Percentiles rank a stretch among this genome's conserved stretches.
phyloP scores from a whole-genome alignment of 2,888 invertebrate genomes.

The Zygogramma bicolorata region DNA sequence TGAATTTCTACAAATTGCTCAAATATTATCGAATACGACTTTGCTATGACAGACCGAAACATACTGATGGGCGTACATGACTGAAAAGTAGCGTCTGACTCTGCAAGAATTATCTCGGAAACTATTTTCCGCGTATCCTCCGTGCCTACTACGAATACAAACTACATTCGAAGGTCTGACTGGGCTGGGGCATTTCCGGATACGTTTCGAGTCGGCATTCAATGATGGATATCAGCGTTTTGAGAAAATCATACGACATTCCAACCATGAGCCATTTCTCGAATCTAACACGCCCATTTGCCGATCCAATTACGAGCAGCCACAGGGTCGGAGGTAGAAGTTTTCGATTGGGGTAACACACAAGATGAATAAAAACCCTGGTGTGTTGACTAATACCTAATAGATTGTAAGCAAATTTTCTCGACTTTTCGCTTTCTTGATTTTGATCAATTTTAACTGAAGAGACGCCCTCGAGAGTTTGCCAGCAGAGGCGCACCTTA shows the following conservation, averaged over 20 bases:
- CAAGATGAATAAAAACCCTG: no score
- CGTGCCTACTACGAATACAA: slow-evolving; percentile 14
- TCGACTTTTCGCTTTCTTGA: no score
- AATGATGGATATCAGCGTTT: slow-evolving; percentile 22
- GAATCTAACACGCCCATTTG: not conserved
- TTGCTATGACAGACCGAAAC: no score
- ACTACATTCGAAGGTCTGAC: slow-evolving; percentile 11
- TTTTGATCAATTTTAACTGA: no score
- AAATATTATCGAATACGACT: no score
- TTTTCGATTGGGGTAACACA: not conserved
- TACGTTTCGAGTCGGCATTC: not conserved
- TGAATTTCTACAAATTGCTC: no score
- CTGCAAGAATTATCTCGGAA: slow-evolving; percentile 18
- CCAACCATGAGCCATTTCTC: not conserved
- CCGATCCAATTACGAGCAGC: not conserved
- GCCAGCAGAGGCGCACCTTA: no score
- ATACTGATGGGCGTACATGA: not conserved
- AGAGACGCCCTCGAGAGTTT: no score
- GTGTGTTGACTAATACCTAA: no score
- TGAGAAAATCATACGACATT: slow-evolving; percentile 23
- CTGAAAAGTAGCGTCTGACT: not conserved
- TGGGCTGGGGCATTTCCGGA: slow-evolving; percentile 23
- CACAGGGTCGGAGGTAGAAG: not conserved
- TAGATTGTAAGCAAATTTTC: no score
- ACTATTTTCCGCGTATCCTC: slow-evolving; percentile 22